Conservation (phyloP, 2,888 invertebrate species). For the Trissolcus brochymenae region DNA sequence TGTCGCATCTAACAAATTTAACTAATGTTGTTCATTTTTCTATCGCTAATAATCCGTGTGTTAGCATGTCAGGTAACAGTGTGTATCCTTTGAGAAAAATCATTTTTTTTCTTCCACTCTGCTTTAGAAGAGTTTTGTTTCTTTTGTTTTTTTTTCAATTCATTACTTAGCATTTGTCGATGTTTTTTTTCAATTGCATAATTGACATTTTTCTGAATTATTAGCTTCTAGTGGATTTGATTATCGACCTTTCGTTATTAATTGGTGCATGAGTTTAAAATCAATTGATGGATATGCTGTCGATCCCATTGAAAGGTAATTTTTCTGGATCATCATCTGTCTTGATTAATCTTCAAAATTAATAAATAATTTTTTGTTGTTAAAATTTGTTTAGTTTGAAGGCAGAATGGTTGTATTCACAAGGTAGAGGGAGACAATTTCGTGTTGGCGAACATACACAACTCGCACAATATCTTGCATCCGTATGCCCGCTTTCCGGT, state of each 20-base stretch:
- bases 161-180: neutral
- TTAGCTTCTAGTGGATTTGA: constrained; percentile 85
- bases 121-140: neutral
- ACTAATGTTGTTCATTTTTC: constrained; percentile 87
- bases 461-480: constrained; percentile 88
- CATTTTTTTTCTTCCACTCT: constrained; percentile 6
- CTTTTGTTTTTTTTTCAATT: neutral
- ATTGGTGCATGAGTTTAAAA: constrained; percentile 94
- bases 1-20: constrained; percentile 87
- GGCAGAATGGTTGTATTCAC: constrained; percentile 97
- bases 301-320: constrained; percentile 91
- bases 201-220: constrained; percentile 70
- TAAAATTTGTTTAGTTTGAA: constrained; percentile 81
- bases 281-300: constrained; percentile 92
- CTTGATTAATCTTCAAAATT: neutral
- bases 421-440: constrained; percentile 93
- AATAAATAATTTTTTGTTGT: neutral
- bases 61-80: constrained; percentile 85
- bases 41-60: constrained; percentile 91
- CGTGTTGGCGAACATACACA: constrained; percentile 89
- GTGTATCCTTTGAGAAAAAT: constrained; percentile 83
- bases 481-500: constrained; percentile 90
- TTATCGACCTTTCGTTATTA: constrained; percentile 93
- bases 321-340: neutral
- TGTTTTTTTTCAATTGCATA: neutral